Conservation (phyloP, 2,113 vertebrate species). For the Grus americana region DNA sequence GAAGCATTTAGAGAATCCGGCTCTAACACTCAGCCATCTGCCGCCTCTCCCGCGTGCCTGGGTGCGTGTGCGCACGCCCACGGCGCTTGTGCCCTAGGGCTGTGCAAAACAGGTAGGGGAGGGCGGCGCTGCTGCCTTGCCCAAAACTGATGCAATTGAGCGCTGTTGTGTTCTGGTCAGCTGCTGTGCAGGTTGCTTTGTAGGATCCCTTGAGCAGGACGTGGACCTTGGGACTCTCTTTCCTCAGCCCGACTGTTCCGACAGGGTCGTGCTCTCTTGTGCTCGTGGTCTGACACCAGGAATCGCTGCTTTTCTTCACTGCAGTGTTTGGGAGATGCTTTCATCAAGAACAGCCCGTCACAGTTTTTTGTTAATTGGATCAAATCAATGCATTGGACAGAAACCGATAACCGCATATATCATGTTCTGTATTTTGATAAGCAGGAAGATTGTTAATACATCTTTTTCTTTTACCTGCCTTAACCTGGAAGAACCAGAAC, state of each 20-base stretch:
- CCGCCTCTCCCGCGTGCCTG: not conserved
- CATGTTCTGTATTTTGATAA: not conserved
- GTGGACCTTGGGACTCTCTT: not conserved
- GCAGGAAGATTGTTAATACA: not conserved
- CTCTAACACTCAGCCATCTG: not conserved
- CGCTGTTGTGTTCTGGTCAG: accelerated
- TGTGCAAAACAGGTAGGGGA: not conserved
- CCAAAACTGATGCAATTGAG: accelerated
- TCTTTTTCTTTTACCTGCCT: not conserved
- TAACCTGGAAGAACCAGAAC: not conserved
- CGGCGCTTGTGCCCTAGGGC: not conserved
- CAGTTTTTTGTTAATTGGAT: not conserved
- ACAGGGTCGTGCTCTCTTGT: not conserved
- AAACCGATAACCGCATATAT: not conserved
- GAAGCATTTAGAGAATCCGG: not conserved
- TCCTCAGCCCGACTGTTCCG: not conserved
- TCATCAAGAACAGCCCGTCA: not conserved
- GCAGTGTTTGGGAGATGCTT: not conserved
- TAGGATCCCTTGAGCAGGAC: not conserved
- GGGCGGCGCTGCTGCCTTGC: too few relatives aligned
- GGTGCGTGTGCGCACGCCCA: accelerated
- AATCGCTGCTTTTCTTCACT: not conserved
- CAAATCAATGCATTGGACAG: not conserved
- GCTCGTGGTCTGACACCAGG: accelerated
- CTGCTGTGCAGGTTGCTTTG: not conserved